A percentile compares a stretch with the other conserved stretches of the same genome.
phyloP scores from a whole-genome alignment of 2,797 vertebrate genomes.

The Crocodylus rhombifer region DNA sequence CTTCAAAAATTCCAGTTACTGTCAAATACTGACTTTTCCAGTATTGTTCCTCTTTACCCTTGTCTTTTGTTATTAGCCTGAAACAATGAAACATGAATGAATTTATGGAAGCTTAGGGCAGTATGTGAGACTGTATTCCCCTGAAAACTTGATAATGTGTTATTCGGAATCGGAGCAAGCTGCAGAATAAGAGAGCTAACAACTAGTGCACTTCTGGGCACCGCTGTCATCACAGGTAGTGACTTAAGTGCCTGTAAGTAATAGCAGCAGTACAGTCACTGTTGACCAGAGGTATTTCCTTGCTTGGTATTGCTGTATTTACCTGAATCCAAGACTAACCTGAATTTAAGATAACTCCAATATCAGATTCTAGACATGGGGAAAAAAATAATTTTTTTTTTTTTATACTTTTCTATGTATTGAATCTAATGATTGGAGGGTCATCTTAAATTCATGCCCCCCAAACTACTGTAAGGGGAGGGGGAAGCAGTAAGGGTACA shows the following conservation, averaged over 20 bases:
- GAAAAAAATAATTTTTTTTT: no score
- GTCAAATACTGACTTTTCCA: background rate
- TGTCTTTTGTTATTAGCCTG: background rate
- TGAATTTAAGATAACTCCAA: no score
- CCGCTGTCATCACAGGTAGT: background rate
- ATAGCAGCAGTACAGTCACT: fast-evolving
- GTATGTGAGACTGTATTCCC: no score
- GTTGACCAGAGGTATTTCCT: background rate
- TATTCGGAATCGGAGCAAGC: background rate
- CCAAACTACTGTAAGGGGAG: no score
- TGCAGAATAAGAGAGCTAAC: background rate
- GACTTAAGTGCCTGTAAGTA: background rate
- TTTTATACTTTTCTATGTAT: no score
- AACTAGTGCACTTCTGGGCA: background rate
- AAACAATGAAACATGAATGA: background rate
- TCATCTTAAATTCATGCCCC: no score
- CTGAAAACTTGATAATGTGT: background rate
- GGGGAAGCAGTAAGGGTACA: no score
- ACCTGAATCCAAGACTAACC: background rate
- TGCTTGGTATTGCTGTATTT: background rate
- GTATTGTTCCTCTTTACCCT: background rate
- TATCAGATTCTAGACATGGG: no score
- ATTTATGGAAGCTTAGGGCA: background rate
- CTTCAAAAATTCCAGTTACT: background rate
- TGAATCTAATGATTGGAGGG: no score